Conservation (phyloP, 2,113 vertebrate species). For the Candoia aspera region DNA sequence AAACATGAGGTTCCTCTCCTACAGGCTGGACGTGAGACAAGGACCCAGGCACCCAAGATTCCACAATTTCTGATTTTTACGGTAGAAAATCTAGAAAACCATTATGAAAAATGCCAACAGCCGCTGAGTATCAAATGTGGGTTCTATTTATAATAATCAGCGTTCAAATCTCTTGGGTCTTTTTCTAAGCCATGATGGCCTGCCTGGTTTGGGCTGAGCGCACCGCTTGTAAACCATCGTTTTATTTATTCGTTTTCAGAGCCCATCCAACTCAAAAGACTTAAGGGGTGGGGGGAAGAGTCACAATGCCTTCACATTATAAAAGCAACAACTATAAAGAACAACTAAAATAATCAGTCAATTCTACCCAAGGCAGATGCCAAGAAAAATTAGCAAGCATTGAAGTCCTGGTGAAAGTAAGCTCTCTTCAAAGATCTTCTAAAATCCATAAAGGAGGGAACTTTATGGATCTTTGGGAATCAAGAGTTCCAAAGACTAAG, state of each 20-base stretch:
- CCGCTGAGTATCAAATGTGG: neutral
- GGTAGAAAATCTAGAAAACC: neutral
- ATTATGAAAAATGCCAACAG: neutral
- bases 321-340: neutral
- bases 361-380: too few species aligned
- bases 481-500: too few species aligned
- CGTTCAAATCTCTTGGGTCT: neutral
- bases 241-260: neutral
- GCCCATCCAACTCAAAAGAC: neutral
- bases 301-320: neutral
- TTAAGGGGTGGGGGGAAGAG: neutral
- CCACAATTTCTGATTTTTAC: neutral
- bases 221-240: neutral
- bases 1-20: neutral
- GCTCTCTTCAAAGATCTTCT: too few species aligned
- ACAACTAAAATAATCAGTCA: neutral
- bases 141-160: neutral
- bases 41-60: neutral
- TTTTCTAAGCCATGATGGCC: neutral
- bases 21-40: neutral
- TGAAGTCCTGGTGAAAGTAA: too few species aligned
- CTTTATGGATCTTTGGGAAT: too few species aligned
- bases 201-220: neutral
- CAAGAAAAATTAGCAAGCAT: too few species aligned
- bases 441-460: too few species aligned